Conservation (phyloP, 2,113 vertebrate genomes). For the Tyrannus savana region DNA sequence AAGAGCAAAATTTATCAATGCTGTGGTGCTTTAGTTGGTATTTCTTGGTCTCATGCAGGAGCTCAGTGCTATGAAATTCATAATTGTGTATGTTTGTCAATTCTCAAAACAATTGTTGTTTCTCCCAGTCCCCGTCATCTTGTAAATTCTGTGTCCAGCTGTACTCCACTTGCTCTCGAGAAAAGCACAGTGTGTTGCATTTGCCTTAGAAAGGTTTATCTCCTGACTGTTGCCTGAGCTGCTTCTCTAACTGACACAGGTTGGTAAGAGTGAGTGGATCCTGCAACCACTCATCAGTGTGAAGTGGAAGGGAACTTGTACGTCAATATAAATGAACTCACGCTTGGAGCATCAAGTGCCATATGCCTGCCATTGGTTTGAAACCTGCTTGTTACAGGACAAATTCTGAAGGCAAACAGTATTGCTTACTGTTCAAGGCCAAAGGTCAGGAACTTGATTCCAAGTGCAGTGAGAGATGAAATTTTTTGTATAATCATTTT, state of each 20-base stretch:
- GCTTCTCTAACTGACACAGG: rapidly evolving
- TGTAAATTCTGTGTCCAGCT: not conserved
- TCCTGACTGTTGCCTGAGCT: not conserved
- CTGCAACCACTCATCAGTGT: not conserved
- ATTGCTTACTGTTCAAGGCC: not conserved
- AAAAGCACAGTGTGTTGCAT: not conserved
- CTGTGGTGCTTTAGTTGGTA: not conserved
- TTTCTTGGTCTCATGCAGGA: not conserved
- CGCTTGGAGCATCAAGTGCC: not conserved
- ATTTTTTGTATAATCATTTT: not conserved
- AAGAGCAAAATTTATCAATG: not conserved
- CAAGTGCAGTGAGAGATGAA: not conserved
- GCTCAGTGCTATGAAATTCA: not conserved
- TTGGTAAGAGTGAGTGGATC: not conserved
- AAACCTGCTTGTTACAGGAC: not conserved
- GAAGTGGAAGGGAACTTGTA: not conserved
- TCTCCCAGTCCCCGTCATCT: not conserved
- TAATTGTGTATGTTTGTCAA: not conserved
- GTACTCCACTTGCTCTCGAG: not conserved
- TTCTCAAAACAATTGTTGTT: not conserved
- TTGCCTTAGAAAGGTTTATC: not conserved
- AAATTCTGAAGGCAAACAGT: not conserved
- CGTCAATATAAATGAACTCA: not conserved
- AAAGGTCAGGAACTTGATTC: not conserved
- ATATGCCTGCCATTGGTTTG: not conserved